phyloP scores from a whole-genome alignment of 2,797 vertebrate species.

The Pangasius sanitwongsei region DNA sequence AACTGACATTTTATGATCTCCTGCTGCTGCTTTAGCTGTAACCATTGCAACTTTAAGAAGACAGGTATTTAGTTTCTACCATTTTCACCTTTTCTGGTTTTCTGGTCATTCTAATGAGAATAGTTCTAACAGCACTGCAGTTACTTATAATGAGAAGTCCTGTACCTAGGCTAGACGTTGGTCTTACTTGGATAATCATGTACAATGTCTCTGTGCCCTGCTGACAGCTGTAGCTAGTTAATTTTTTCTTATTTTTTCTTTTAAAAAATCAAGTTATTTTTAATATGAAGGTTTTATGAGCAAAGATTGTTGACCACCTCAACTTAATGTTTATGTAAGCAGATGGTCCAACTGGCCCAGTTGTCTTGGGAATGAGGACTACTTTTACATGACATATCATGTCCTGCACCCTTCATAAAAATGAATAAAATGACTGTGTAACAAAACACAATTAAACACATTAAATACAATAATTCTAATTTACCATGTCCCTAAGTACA shows the following conservation, averaged over 20 bases:
- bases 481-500: neutral
- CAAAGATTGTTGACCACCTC: neutral
- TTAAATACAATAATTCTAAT: neutral
- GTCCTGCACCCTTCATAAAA: neutral
- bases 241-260: neutral
- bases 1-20: constrained; percentile 8
- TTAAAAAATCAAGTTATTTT: neutral
- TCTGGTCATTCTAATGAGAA: constrained; percentile 17
- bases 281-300: neutral
- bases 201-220: neutral
- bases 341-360: neutral
- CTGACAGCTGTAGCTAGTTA: constrained; percentile 5
- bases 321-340: neutral
- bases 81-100: constrained; percentile 11
- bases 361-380: neutral
- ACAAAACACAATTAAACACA: neutral
- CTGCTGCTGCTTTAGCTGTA: neutral
- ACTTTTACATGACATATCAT: neutral
- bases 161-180: neutral
- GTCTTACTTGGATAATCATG: constrained; percentile 18
- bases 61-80: neutral
- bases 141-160: constrained; percentile 21
- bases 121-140: neutral
- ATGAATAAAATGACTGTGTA: neutral
- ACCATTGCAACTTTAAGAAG: constrained; percentile 28